Evolutionary conservation across 37 sponge, comb jelly and placozoan species (phyloP).

Genomic region (Amphimedon queenslandica): DNA sequence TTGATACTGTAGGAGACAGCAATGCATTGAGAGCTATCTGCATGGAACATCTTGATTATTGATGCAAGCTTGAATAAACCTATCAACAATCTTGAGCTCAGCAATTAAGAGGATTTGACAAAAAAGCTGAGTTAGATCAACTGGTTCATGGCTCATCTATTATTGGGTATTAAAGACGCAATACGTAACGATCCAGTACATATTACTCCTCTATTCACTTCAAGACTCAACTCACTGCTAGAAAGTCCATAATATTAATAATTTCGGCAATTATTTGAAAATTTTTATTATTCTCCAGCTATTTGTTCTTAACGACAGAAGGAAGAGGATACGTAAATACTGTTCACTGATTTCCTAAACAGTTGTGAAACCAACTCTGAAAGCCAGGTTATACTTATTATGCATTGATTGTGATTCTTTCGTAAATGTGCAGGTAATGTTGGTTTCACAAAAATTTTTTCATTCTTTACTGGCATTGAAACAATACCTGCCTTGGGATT

Average conservation of each 20-base stretch:
- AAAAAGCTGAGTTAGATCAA: not conserved
- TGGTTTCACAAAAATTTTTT: not conserved
- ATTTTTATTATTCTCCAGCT: not conserved
- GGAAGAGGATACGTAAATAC: constrained; percentile 10
- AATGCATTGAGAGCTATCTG: too few relatives aligned
- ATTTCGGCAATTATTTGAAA: not conserved
- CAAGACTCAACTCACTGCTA: not conserved
- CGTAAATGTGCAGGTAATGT: not conserved
- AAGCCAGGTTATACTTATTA: not conserved
- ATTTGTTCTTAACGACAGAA: not conserved
- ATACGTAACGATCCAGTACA: not conserved
- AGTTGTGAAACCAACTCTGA: not conserved
- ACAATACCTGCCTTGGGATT: constrained; percentile 4
- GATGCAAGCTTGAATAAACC: not conserved
- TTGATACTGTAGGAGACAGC: not conserved
- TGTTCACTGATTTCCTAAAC: constrained; percentile 2
- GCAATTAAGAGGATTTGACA: not conserved
- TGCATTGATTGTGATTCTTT: not conserved
- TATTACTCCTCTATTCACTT: too few relatives aligned
- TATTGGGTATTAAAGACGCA: not conserved
- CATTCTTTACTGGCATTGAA: constrained; percentile 21
- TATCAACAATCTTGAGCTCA: not conserved
- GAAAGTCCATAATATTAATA: not conserved
- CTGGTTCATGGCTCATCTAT: not conserved
- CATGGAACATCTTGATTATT: too few relatives aligned